phyloP scores from a whole-genome alignment of 1,140 invertebrate species.

The Drosophila orena region DNA sequence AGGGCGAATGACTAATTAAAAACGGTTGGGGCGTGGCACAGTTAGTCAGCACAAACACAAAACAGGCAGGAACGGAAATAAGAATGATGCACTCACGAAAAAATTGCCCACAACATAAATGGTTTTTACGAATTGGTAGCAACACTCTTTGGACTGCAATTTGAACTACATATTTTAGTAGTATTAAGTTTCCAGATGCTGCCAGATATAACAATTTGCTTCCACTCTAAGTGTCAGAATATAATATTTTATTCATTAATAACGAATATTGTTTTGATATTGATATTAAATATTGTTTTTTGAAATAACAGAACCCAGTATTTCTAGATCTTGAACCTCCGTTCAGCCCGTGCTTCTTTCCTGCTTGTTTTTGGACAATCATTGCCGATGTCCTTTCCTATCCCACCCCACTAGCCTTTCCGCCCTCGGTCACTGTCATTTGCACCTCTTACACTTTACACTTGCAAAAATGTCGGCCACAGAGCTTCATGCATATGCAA shows the following conservation, averaged over 20 bases:
- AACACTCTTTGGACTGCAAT: too few species aligned
- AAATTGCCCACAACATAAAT: neutral
- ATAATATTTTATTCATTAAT: too few species aligned
- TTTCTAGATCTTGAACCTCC: too few species aligned
- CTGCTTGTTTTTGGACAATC: constrained; percentile 57
- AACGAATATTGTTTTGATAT: too few species aligned
- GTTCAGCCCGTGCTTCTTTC: constrained; percentile 7
- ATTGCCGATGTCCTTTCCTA: constrained; percentile 35
- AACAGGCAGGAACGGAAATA: constrained; percentile 17
- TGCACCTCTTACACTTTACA: constrained; percentile 82
- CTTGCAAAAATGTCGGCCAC: constrained; percentile 80
- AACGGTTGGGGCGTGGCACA: constrained; percentile 69
- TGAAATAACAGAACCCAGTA: too few species aligned
- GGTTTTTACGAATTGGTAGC: too few species aligned
- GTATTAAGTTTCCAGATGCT: too few species aligned
- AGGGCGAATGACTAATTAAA: constrained; percentile 80
- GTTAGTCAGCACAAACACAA: constrained; percentile 65
- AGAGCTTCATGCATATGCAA: constrained; percentile 81
- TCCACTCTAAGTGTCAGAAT: too few species aligned
- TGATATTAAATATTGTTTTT: too few species aligned
- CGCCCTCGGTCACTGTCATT: constrained; percentile 70
- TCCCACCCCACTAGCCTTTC: neutral
- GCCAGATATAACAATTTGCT: too few species aligned
- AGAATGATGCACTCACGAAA: constrained; percentile 10
- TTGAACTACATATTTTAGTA: too few species aligned